phyloP scores from a whole-genome alignment of 2,113 vertebrate species.

The Petrocephalus zakoni region DNA sequence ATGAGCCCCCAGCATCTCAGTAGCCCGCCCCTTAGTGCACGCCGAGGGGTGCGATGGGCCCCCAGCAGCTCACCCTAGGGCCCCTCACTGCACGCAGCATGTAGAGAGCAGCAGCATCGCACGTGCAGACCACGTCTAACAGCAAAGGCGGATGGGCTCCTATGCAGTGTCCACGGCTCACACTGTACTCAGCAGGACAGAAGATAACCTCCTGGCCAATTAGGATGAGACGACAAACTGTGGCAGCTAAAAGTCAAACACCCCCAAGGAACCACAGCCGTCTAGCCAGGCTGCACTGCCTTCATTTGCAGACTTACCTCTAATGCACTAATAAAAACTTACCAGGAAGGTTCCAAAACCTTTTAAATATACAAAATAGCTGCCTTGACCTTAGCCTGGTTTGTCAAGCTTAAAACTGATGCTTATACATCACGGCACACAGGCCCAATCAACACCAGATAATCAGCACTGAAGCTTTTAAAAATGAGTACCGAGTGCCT shows the following conservation, averaged over 20 bases:
- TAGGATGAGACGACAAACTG: background rate
- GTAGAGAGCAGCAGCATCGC: no score
- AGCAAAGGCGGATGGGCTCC: no score
- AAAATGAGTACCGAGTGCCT: background rate
- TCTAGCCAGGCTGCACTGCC: background rate
- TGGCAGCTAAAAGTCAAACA: background rate
- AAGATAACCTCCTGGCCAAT: background rate
- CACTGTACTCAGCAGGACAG: background rate
- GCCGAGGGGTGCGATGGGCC: no score
- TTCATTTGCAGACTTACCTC: background rate
- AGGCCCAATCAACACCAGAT: background rate
- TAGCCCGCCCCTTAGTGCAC: no score
- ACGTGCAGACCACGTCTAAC: no score
- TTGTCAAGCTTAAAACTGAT: background rate
- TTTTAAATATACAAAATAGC: background rate
- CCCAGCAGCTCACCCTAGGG: no score
- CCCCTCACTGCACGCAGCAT: no score
- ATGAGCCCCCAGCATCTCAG: no score
- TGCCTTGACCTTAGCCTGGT: background rate
- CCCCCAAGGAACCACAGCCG: background rate
- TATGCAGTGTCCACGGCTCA: background rate
- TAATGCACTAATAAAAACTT: background rate
- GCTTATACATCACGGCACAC: background rate
- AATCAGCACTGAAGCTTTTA: background rate
- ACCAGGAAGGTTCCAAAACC: background rate